Conservation (phyloP, 2,888 invertebrate genomes). For the Athrips mouffetella region DNA sequence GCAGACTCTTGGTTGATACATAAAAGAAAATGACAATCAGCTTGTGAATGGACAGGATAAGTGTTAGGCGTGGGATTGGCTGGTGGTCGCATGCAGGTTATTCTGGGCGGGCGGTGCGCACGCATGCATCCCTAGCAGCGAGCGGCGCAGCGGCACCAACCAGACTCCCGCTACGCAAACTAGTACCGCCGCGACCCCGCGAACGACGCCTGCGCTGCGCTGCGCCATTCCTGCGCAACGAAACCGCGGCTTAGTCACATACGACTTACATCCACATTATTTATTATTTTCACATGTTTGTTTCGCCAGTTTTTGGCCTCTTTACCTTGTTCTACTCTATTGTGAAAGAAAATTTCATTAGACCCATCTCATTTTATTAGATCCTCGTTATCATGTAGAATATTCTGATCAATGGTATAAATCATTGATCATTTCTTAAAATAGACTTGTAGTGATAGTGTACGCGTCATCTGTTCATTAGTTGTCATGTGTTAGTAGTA, state of each 20-base stretch:
- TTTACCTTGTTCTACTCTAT: not conserved
- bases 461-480: not conserved
- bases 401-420: not conserved
- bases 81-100: slow-evolving; percentile 52
- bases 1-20: not conserved
- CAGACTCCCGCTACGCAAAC: slow-evolving; percentile 14
- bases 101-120: slow-evolving; percentile 68
- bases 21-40: slow-evolving; percentile 19
- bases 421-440: not conserved
- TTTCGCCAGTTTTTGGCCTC: not conserved
- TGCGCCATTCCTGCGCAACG: slow-evolving; percentile 14
- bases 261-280: not conserved
- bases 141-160: slow-evolving; percentile 34
- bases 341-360: no score
- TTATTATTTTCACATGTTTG: slow-evolving; percentile 1
- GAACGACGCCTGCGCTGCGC: slow-evolving; percentile 26
- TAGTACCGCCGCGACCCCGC: slow-evolving; percentile 23
- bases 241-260: slow-evolving; percentile 14
- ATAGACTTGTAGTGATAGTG: not conserved
- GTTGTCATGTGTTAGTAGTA: not conserved
- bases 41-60: slow-evolving; percentile 66
- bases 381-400: no score
- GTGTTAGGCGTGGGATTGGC: slow-evolving; percentile 54
- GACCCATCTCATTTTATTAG: no score
- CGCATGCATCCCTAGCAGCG: slow-evolving; percentile 55